These are phyloP conservation scores for Acanthosoma haemorrhoidale DNA, from an alignment of 2,888 invertebrate genomes.

Conservation along the genomic window DNA sequence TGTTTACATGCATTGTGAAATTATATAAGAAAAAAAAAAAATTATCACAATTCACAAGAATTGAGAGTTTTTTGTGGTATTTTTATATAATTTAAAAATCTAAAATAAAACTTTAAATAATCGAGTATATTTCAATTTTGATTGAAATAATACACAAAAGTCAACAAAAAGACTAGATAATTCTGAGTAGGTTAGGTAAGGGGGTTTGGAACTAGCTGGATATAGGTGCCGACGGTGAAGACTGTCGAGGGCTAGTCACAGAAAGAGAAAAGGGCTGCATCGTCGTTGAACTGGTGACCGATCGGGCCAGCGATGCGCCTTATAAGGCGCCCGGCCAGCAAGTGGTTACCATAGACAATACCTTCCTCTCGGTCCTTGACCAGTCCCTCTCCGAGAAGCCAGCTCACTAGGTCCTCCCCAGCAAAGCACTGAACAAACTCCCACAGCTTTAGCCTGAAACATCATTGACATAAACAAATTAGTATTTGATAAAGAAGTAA, in stretches of 20 bases:
- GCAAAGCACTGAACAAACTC: conserved; percentile 75
- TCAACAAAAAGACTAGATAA: background rate
- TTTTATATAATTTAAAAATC: no score
- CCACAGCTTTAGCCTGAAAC: conserved; percentile 68
- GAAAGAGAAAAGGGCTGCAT: conserved; percentile 44
- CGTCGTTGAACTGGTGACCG: conserved; percentile 80
- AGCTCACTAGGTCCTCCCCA: conserved; percentile 77
- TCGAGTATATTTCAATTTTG: no score
- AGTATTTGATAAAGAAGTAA: no score
- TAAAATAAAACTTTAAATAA: no score
- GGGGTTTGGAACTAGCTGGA: conserved; percentile 20
- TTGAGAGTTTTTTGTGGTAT: no score
- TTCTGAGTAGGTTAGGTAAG: background rate
- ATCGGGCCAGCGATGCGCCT: conserved; percentile 65
- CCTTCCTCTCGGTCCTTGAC: conserved; percentile 74
- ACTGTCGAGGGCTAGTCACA: conserved; percentile 15
- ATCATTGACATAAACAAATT: no score
- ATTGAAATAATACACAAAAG: background rate
- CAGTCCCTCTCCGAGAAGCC: conserved; percentile 77
- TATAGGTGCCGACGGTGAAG: conserved; percentile 13
- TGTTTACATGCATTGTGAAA: no score
- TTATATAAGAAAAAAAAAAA: no score
- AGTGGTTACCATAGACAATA: conserved; percentile 71
- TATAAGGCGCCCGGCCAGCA: conserved; percentile 78
- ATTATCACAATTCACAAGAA: no score